phyloP scores from a whole-genome alignment of 2,113 vertebrate species.

The Gambusia affinis region DNA sequence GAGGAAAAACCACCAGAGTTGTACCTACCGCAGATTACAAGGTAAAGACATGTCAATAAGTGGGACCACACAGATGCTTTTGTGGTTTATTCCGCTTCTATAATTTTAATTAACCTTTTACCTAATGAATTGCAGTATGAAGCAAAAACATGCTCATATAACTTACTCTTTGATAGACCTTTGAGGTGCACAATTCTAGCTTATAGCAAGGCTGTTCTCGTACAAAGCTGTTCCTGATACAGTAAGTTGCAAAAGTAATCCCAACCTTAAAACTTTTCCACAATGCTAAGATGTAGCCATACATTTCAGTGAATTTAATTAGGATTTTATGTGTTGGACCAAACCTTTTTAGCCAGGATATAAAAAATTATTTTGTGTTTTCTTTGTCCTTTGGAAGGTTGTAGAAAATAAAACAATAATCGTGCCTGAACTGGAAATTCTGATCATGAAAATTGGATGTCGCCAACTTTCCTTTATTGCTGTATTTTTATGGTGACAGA shows the following conservation, averaged over 20 bases:
- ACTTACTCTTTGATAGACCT: constrained; percentile 19
- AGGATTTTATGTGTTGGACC: background rate
- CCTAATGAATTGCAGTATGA: constrained; percentile 34
- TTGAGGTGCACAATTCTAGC: background rate
- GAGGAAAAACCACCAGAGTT: constrained; percentile 23
- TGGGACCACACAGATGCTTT: constrained; percentile 48
- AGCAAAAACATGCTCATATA: constrained; percentile 10
- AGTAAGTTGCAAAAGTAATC: no score
- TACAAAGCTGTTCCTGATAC: background rate
- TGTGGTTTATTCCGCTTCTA: constrained; percentile 42
- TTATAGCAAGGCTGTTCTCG: background rate
- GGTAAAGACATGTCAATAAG: constrained; percentile 33
- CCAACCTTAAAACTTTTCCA: background rate
- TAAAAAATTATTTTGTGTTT: background rate
- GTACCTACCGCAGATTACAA: constrained; percentile 63
- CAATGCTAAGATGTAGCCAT: background rate
- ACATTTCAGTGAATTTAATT: background rate
- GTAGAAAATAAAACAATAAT: background rate
- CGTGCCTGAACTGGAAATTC: background rate
- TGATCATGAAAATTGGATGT: background rate
- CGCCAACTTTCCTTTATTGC: no score
- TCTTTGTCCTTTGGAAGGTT: no score
- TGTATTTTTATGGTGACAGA: background rate
- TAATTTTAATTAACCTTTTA: constrained; percentile 37
- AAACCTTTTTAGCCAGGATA: background rate